A percentile compares a stretch with the other conserved stretches of the same genome.
phyloP scores from a whole-genome alignment of 1,140 invertebrate genomes.

The Ooceraea biroi region DNA sequence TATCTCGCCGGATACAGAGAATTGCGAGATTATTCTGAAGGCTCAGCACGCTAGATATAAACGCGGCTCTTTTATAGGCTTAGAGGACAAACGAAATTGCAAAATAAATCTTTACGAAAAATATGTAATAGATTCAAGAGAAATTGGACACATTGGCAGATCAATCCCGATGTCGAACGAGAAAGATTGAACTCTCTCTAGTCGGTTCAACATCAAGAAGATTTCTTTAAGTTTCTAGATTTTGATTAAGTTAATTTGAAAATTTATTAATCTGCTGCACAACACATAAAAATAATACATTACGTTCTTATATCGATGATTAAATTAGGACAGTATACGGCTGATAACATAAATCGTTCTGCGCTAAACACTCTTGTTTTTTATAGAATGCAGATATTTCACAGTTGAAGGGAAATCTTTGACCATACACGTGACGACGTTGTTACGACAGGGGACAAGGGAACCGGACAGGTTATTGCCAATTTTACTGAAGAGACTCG shows the following conservation, averaged over 20 bases:
- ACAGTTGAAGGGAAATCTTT: neutral
- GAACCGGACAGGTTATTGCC: conserved; percentile 42
- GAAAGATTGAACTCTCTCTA: neutral
- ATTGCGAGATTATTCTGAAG: conserved; percentile 38
- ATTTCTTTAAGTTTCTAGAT: neutral
- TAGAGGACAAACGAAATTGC: conserved; percentile 2
- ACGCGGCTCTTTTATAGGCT: conserved; percentile 4
- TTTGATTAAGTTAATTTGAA: neutral
- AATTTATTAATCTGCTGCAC: neutral
- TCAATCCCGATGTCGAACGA: neutral
- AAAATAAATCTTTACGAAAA: neutral
- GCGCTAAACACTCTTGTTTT: neutral
- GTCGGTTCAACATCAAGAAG: too few relatives aligned
- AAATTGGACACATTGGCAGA: neutral
- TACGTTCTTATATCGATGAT: neutral
- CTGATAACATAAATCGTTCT: neutral
- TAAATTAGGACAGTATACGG: conserved; percentile 9
- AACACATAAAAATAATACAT: neutral
- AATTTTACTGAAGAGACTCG: conserved; percentile 27
- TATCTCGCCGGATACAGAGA: conserved; percentile 17
- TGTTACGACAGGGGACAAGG: neutral
- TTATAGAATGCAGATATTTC: conserved; percentile 17
- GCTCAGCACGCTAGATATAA: conserved; percentile 37
- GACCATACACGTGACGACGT: neutral
- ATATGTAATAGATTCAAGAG: neutral